Conservation (phyloP, 2,888 invertebrate genomes). For the Phymatocera aterrima region DNA sequence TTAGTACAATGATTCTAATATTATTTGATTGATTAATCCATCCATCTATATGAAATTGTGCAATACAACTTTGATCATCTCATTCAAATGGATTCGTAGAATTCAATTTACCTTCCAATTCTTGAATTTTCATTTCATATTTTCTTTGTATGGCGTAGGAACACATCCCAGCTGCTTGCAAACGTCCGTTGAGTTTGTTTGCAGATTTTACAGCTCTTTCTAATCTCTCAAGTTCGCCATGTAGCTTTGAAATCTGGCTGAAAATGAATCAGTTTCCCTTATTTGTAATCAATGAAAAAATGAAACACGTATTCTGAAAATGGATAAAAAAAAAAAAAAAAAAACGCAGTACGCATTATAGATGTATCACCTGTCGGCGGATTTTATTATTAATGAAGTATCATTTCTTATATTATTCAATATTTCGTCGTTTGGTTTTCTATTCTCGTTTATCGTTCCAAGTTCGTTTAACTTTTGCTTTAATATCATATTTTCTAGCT, state of each 20-base stretch:
- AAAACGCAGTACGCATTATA: too few relatives aligned
- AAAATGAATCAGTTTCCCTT: background rate
- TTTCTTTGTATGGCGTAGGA: slow-evolving; percentile 57
- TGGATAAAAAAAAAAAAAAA: slow-evolving; percentile 5
- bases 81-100: background rate
- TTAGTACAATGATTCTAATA: too few relatives aligned
- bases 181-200: slow-evolving; percentile 60
- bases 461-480: slow-evolving; percentile 58
- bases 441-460: slow-evolving; percentile 52
- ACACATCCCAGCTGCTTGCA: slow-evolving; percentile 62
- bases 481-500: slow-evolving; percentile 59
- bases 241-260: slow-evolving; percentile 64
- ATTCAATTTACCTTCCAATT: slow-evolving; percentile 50
- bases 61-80: background rate
- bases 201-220: slow-evolving; percentile 57
- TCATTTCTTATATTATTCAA: slow-evolving; percentile 55
- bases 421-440: slow-evolving; percentile 55
- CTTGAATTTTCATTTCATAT: slow-evolving; percentile 57
- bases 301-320: too few relatives aligned
- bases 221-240: slow-evolving; percentile 64
- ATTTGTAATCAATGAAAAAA: slow-evolving; percentile 5
- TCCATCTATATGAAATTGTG: too few relatives aligned
- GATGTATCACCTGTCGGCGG: slow-evolving; percentile 55
- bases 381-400: slow-evolving; percentile 50
- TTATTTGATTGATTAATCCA: too few relatives aligned